A percentile compares a stretch with the other conserved stretches of the same genome.
Conservation (phyloP, 2,888 invertebrate species). For the Ryuthela nishihirai region DNA sequence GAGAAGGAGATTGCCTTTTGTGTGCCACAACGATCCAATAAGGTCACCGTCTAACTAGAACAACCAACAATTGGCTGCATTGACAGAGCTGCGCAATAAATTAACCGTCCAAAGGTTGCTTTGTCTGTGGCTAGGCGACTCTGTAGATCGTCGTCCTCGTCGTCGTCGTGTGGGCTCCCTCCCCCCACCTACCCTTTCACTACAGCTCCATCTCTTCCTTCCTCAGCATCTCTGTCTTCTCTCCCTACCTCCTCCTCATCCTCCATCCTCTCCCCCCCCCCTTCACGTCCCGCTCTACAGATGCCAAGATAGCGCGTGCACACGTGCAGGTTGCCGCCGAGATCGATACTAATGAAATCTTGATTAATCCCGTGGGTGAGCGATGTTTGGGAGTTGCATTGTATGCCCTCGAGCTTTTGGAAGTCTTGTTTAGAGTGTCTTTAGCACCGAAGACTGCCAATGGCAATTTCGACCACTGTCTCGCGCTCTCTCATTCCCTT, state of each 20-base stretch:
- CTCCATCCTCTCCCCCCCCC: too few species aligned
- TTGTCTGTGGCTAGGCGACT: too few species aligned
- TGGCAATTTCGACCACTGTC: too few species aligned
- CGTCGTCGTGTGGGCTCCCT: too few species aligned
- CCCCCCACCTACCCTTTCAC: too few species aligned
- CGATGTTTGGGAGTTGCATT: conserved; percentile 29
- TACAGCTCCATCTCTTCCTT: too few species aligned
- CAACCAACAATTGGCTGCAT: conserved; percentile 38
- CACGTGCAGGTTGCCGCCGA: conserved; percentile 4
- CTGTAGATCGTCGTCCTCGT: too few species aligned
- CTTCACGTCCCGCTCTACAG: conserved; percentile 18
- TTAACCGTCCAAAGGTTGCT: conserved; percentile 35
- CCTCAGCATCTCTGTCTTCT: too few species aligned
- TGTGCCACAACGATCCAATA: conserved; percentile 33
- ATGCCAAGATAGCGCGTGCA: conserved; percentile 30
- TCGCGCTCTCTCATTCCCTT: too few species aligned
- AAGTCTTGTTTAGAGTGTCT: too few species aligned
- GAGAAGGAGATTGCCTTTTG: conserved; percentile 11
- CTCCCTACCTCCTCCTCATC: too few species aligned
- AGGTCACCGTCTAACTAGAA: conserved; percentile 38
- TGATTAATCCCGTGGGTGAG: conserved; percentile 38
- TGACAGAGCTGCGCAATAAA: conserved; percentile 31
- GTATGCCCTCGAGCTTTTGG: conserved; percentile 34
- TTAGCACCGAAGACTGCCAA: too few species aligned
- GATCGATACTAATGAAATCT: conserved; percentile 40